Percentiles rank a stretch among this genome's conserved stretches.
Conservation (phyloP, 2,888 invertebrate species). For the Pyrrhosoma nymphula region DNA sequence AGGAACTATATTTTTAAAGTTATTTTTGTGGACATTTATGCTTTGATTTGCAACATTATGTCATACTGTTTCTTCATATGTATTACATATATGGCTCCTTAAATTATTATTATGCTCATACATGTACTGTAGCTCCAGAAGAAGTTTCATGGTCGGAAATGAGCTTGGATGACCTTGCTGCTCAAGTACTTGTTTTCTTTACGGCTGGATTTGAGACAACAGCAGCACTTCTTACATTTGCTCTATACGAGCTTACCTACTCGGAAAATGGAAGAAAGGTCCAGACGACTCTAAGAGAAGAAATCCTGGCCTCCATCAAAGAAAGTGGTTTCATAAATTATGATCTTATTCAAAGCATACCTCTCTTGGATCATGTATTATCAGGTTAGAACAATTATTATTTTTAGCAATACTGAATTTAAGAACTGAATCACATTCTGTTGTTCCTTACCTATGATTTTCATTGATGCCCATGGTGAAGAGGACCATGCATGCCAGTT, state of each 20-base stretch:
- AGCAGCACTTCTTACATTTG: conserved; percentile 73
- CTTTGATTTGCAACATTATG: no score
- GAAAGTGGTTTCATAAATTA: conserved; percentile 71
- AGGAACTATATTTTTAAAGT: no score
- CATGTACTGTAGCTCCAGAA: background rate
- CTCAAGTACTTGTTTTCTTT: conserved; percentile 73
- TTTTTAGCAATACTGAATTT: no score
- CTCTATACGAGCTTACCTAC: conserved; percentile 72
- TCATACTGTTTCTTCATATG: no score
- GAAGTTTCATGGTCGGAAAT: conserved; percentile 17
- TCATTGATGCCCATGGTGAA: no score
- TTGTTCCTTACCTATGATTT: no score
- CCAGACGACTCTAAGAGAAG: conserved; percentile 72
- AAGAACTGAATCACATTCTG: no score
- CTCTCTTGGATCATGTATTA: conserved; percentile 14
- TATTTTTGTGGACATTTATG: no score
- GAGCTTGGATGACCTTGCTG: conserved; percentile 68
- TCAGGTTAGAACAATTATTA: background rate
- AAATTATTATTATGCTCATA: no score
- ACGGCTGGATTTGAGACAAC: conserved; percentile 74
- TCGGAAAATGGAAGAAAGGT: conserved; percentile 71
- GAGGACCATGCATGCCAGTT: no score
- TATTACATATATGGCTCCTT: no score
- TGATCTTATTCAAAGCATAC: conserved; percentile 70
- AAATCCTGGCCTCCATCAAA: conserved; percentile 72